Evolutionary conservation across 1,140 invertebrate species (phyloP).

Genomic region (Gonioctena quinquepunctata): DNA sequence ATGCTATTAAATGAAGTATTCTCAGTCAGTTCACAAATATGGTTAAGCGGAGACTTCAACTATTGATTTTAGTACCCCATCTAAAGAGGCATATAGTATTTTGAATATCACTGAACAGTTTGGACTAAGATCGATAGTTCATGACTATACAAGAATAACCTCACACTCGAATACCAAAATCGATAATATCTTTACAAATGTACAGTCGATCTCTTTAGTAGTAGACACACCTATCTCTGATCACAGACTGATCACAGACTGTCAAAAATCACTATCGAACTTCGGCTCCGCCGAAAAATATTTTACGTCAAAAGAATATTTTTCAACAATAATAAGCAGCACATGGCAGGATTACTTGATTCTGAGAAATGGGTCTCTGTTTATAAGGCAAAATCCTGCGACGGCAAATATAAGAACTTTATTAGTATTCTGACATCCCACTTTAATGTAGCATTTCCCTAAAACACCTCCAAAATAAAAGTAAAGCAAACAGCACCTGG

Average conservation of each 20-base stretch:
- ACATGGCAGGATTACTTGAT: not conserved
- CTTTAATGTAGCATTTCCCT: not conserved
- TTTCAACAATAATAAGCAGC: not conserved
- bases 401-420: not conserved
- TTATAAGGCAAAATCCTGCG: not conserved
- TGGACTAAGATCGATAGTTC: no score
- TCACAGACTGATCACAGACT: not conserved
- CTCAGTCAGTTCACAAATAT: no score
- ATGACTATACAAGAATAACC: no score
- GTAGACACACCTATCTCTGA: not conserved
- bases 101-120: no score
- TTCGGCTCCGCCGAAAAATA: not conserved
- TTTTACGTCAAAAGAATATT: not conserved
- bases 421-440: not conserved
- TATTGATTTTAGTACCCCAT: no score
- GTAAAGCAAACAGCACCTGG: not conserved
- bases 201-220: not conserved
- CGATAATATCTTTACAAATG: slow-evolving; percentile 2
- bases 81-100: no score
- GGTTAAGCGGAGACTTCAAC: no score
- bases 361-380: not conserved
- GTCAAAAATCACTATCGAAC: not conserved
- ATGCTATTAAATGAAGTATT: no score
- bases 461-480: not conserved
- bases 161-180: no score